phyloP scores from a whole-genome alignment of 2,797 vertebrate species.

The Sebastes taczanowskii region DNA sequence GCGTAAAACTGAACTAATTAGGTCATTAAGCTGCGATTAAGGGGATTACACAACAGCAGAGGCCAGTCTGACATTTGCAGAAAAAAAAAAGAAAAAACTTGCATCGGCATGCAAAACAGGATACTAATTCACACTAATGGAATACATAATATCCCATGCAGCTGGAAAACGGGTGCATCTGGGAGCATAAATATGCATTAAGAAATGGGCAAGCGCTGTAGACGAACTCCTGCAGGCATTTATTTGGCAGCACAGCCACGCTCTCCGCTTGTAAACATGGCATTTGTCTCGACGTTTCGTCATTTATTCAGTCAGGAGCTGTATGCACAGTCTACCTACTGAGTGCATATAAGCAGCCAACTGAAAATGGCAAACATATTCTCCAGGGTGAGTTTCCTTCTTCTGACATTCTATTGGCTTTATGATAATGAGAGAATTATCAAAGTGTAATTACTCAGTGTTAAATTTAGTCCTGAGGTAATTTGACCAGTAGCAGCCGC shows the following conservation, averaged over 20 bases:
- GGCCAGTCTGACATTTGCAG: conserved; percentile 46
- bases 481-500: not conserved
- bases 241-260: conserved; percentile 13
- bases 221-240: conserved; percentile 24
- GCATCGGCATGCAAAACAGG: conserved; percentile 32
- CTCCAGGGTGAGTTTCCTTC: not conserved
- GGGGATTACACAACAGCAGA: conserved; percentile 50
- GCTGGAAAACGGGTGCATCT: conserved; percentile 27
- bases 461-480: conserved; percentile 4
- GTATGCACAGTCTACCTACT: not conserved
- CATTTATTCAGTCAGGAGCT: conserved; percentile 25
- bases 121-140: conserved; percentile 46
- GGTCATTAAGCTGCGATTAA: conserved; percentile 51
- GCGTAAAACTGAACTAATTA: conserved; percentile 39
- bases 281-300: conserved; percentile 22
- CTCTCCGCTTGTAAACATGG: conserved; percentile 30
- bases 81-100: conserved; percentile 5
- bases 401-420: not conserved
- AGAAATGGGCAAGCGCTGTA: conserved; percentile 7
- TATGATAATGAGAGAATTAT: conserved; percentile 28
- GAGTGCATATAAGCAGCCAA: too few species aligned
- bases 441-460: conserved; percentile 8
- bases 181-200: conserved; percentile 46
- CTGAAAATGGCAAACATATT: not conserved
- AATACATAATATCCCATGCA: conserved; percentile 17